Percentiles rank a stretch among this genome's conserved stretches.
These are phyloP conservation scores for Galeopterus variegatus DNA, from an alignment of 2,113 vertebrate species.

Conservation along the genomic window DNA sequence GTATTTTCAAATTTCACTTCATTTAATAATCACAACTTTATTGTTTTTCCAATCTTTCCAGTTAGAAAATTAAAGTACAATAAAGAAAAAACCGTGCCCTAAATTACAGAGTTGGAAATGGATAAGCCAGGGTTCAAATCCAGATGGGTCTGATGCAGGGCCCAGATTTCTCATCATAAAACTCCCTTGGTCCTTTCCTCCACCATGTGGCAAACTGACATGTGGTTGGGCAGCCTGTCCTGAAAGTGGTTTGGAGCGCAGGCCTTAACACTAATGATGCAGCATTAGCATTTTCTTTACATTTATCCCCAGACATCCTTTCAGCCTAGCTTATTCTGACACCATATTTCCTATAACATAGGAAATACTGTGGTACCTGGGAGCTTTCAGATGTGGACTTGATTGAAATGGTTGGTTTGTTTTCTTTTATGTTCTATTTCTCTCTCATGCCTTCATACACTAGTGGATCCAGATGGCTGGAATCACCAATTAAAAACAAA, in stretches of 20 bases:
- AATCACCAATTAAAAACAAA: slow-evolving; percentile 86
- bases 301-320: slow-evolving; percentile 60
- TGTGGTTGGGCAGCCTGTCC: slow-evolving; percentile 1
- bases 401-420: slow-evolving; percentile 79
- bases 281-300: slow-evolving; percentile 60
- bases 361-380: slow-evolving; percentile 55
- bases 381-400: slow-evolving; percentile 63
- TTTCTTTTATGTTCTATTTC: slow-evolving; percentile 80
- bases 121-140: neutral
- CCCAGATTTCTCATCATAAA: neutral
- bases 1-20: neutral
- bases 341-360: slow-evolving; percentile 65
- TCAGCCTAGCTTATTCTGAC: slow-evolving; percentile 60
- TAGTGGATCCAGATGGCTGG: slow-evolving; percentile 87
- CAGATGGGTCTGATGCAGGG: slow-evolving; percentile 40
- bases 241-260: slow-evolving; percentile 38
- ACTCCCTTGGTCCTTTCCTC: neutral
- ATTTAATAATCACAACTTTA: slow-evolving; percentile 17
- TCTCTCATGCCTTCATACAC: slow-evolving; percentile 73
- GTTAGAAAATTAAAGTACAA: neutral
- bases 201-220: slow-evolving; percentile 24
- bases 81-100: neutral
- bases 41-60: neutral
- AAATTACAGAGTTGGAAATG: neutral
- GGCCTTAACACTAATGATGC: neutral